Evolutionary conservation across 2,888 invertebrate species (phyloP), one percentile per base, ranked within the genome.

Genomic region (Polyommatus icarus): DNA sequence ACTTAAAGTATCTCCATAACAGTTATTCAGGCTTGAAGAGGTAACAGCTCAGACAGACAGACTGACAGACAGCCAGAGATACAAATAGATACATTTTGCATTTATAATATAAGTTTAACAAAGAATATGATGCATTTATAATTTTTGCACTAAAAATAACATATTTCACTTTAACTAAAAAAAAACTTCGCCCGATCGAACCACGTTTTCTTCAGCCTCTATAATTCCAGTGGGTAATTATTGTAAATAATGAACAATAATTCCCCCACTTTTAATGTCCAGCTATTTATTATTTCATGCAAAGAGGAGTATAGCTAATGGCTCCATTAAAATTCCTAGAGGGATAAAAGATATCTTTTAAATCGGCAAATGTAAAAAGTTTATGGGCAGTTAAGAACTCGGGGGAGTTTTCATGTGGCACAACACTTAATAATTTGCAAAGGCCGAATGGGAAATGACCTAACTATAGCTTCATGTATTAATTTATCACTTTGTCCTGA

Each of bases 331-430:
- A 59, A 76, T 76, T 76, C 76, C 57, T 76, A n/a, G 36, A 29
- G 76, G 59, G 59, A 59, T 76, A 59, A 76, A 76, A 59, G 29
- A 76, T 76, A 76, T 76, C n/a, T 59, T 76, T 76, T 76, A 20
- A 76, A 76, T 76, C 76, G 61, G 36, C 40, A 36, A 76, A 76
- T 76, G 18, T 76, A 76, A 76, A 76, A 76, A 61, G 76, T 75
- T 76, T 76, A 76, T 76, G 61, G 76, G 76, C 61, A 76, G 57
- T 76, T 76, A 76, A 76, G 61, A n/a, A 59, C 76, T 57, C 40
- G 36, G 36, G 59, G 59, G 61, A 61, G 24, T 59, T 29, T 46
- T 46, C 15, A 73, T 75, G 54, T 75, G 20, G 10, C n/a, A n/a
- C 32, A 71, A 50, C 54, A 24, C 50, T 54, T 54, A 75, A 75